phyloP scores from a whole-genome alignment of 2,113 vertebrate genomes.

The Bungarus multicinctus region DNA sequence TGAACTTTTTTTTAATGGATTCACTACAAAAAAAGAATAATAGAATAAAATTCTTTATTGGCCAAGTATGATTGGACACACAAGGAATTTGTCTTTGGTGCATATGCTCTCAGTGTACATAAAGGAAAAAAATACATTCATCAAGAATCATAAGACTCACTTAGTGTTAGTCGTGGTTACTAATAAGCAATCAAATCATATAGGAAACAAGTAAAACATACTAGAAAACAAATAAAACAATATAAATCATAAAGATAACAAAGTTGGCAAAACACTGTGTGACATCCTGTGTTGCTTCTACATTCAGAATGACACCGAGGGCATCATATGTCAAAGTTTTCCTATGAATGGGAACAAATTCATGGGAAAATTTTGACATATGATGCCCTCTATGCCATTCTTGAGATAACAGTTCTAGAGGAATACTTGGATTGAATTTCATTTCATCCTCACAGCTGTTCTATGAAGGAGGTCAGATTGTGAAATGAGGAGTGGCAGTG shows the following conservation, averaged over 20 bases:
- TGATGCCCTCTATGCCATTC: neutral
- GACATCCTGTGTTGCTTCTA: neutral
- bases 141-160: too few relatives aligned
- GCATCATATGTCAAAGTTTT: too few relatives aligned
- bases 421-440: neutral
- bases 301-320: neutral
- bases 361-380: neutral
- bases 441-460: neutral
- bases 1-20: neutral
- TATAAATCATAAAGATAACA: neutral
- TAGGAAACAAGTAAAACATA: too few relatives aligned
- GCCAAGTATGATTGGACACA: too few relatives aligned
- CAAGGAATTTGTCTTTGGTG: too few relatives aligned
- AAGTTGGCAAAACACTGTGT: neutral
- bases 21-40: neutral
- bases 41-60: too few relatives aligned
- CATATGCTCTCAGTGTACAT: too few relatives aligned
- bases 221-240: too few relatives aligned
- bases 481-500: neutral
- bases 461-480: too few relatives aligned
- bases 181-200: too few relatives aligned
- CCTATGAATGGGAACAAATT: neutral
- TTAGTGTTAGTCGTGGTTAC: too few relatives aligned
- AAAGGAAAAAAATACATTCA: too few relatives aligned
- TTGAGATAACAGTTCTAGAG: neutral